Base-by-base conservation (phyloP, 2,888 invertebrate genomes). In the Notodonta dromedarius region DNA sequence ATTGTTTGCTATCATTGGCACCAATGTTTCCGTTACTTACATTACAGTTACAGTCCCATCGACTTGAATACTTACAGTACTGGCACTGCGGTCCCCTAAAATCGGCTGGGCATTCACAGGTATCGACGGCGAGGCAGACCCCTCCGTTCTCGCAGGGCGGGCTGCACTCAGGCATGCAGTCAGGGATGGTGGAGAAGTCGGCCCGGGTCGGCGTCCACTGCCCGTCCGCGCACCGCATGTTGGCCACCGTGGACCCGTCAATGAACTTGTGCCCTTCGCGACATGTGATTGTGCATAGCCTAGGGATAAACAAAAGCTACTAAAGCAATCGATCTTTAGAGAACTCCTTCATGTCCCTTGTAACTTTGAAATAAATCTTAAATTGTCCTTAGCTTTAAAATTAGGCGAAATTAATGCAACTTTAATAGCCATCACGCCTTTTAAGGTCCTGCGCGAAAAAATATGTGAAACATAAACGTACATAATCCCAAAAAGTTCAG, bases 61-160 rank as follows among this genome's bases (percentile, higher is more conserved):
- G 7, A 35, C 5, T 6, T 6, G 4, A 6, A 11, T 64, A 44
- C 90, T 90, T 65, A 94, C 94, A 73, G 77, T 96, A 96, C 88
- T 97, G 96, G 76, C 96, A 97, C 76, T 95, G 95, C 0, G 95
- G 94, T n/a, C 97, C 97, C 65, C 95, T 94, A 75, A 93, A 96
- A 3, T 95, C 94, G 67, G 94, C 92, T 0, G 97, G 95, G 80
- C 98, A 98, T 71, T 96, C 96, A 73, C 98, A 98, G 3, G 95
- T 93, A 79, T 98, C 96, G 11, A 95, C 94, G 0, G 96, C 94
- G 0, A 97, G 88, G 82, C 98, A 98, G n/a, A 94, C 94, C 0
- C 98, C 98, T 0, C 96, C 97, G 80, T 98, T 97, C 64, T 94
- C 83, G 79, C 98, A 98, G 0, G 96, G 94, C 0, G 97, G 97